phyloP scores from a whole-genome alignment of 2,797 vertebrate genomes.

The Fundulus diaphanus region DNA sequence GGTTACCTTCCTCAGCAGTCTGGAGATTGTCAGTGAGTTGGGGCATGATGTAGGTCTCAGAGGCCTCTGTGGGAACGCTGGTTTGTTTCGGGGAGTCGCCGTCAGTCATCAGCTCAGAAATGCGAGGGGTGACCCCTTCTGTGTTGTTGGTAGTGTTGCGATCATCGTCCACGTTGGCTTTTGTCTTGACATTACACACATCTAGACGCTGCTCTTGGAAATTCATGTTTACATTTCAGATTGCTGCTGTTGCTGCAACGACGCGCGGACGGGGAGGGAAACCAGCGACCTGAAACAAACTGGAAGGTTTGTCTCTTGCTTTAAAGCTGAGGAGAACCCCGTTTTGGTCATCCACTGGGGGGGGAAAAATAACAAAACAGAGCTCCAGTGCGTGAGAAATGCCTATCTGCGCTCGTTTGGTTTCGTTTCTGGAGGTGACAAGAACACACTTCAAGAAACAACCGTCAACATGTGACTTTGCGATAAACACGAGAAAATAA shows the following conservation, averaged over 20 bases:
- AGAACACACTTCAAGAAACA: conserved; percentile 1
- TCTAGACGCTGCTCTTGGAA: conserved; percentile 81
- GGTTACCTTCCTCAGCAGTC: conserved; percentile 67
- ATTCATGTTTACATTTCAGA: conserved; percentile 84
- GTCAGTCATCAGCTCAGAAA: conserved; percentile 75
- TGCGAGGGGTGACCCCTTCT: conserved; percentile 74
- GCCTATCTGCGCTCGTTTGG: background rate
- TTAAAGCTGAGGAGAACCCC: conserved; percentile 10
- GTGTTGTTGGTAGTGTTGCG: conserved; percentile 66
- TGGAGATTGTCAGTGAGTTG: conserved; percentile 73
- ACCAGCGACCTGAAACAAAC: conserved; percentile 53
- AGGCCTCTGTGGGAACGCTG: conserved; percentile 61
- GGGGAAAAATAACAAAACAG: too few species aligned
- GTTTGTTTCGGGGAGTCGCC: conserved; percentile 64
- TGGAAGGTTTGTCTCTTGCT: conserved; percentile 28
- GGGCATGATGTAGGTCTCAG: conserved; percentile 67
- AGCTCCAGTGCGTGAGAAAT: conserved; percentile 30
- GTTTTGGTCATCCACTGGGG: conserved; percentile 7
- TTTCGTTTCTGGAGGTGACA: conserved; percentile 6
- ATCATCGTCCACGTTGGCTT: conserved; percentile 67
- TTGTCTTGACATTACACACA: conserved; percentile 81
- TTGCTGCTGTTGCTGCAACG: conserved; percentile 55
- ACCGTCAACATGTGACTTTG: conserved; percentile 32
- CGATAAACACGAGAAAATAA: conserved; percentile 31
- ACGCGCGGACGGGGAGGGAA: conserved; percentile 51